Evolutionary conservation across 92 coral and sea anemone species (phyloP).

Genomic region (Paramuricea clavata): DNA sequence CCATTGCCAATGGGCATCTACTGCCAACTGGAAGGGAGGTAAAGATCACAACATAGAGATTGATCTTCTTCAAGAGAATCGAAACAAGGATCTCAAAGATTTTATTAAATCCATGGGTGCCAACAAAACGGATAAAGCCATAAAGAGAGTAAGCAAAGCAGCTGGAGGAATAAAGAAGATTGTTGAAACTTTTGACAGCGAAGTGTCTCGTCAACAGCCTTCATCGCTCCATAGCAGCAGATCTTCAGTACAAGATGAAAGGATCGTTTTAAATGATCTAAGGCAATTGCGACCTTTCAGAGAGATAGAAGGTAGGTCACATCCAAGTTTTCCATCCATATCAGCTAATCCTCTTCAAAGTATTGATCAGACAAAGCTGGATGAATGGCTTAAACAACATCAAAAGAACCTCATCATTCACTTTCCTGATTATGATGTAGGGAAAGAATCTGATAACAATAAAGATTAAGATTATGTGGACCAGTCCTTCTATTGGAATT

Average conservation of each 20-base stretch:
- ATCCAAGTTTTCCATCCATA: conserved; percentile 19
- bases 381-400: conserved; percentile 28
- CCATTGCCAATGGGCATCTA: conserved; percentile 53
- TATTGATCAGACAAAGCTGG: conserved; percentile 12
- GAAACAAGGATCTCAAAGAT: conserved; percentile 50
- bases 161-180: conserved; percentile 70
- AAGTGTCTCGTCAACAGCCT: background rate
- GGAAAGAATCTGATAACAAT: background rate
- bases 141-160: conserved; percentile 63
- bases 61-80: conserved; percentile 37
- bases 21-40: conserved; percentile 54
- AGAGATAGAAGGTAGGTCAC: conserved; percentile 3
- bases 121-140: conserved; percentile 70
- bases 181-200: conserved; percentile 41
- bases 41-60: conserved; percentile 25
- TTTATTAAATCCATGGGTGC: conserved; percentile 73
- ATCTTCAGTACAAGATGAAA: conserved; percentile 35
- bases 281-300: conserved; percentile 28
- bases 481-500: too few species aligned
- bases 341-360: conserved; percentile 26
- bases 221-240: background rate
- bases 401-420: conserved; percentile 17
- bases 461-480: too few species aligned
- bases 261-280: conserved; percentile 15
- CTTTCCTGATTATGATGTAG: background rate